A percentile compares a stretch with the other conserved stretches of the same genome.
phyloP scores from a whole-genome alignment of 2,797 vertebrate species.

The Acropternis orthonyx region DNA sequence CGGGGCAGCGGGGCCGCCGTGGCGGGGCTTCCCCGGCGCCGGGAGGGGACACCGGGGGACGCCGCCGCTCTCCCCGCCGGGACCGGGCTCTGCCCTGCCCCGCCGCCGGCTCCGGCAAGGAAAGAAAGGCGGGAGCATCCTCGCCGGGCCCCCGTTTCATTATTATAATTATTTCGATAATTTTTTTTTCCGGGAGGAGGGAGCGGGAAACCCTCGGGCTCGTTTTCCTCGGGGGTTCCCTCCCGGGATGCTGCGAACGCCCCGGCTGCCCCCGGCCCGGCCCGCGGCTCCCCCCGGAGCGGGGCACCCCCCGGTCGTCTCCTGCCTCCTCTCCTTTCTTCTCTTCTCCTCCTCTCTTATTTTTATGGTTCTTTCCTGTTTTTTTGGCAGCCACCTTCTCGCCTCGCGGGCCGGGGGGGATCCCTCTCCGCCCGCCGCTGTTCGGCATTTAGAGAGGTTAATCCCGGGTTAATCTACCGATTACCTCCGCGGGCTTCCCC shows the following conservation, averaged over 20 bases:
- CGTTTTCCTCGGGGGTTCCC: background rate
- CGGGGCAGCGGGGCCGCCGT: background rate
- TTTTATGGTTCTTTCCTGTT: rapidly evolving
- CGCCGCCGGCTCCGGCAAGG: background rate
- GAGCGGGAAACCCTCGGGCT: background rate
- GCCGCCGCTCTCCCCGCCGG: background rate
- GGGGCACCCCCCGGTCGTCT: background rate
- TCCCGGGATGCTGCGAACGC: background rate
- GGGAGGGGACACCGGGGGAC: background rate
- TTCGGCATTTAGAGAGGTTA: conserved; percentile 42
- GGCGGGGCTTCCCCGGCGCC: background rate
- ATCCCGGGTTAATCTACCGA: conserved; percentile 62
- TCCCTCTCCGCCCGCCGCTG: conserved; percentile 19
- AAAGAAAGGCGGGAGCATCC: background rate
- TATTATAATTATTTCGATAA: background rate
- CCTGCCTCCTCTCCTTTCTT: background rate
- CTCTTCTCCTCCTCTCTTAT: too few relatives aligned
- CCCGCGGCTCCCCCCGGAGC: background rate
- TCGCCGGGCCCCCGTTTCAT: background rate
- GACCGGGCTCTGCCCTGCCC: background rate
- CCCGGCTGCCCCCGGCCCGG: background rate
- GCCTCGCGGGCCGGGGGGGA: background rate
- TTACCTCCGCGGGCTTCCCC: conserved; percentile 45
- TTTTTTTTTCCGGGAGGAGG: background rate
- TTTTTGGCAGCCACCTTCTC: background rate